Base-by-base conservation (phyloP, 2,888 invertebrate species). In the Melanophora roralis region DNA sequence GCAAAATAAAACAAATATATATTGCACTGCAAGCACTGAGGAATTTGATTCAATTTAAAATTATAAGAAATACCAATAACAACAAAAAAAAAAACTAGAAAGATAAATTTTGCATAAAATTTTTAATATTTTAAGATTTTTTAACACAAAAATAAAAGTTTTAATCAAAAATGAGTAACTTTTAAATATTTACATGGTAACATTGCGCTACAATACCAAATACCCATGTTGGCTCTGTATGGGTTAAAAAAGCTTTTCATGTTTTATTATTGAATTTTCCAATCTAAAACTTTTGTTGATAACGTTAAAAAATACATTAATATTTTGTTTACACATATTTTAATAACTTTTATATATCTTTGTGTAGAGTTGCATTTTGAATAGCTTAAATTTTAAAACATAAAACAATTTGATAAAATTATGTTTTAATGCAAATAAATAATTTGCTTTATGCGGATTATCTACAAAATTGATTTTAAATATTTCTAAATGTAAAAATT, bases 1-100 rank as follows among this genome's bases (percentile, higher is more conserved):
- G 73, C 3, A 76, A 78, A 68, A 75, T 45, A 82, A 84, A 84
- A 85, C n/a, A 64, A 40, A 65, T 59, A 64, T 69, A 83, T 82
- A 83, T 82, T 86, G 89, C 90, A 89, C 89, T 90, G 90, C 90
- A 90, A 89, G 90, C 90, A 90, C 89, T 89, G 89, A 89, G 90
- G 90, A 89, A 90, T 89, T 90, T 90, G 89, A 89, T 89, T 88
- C 87, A 88, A 89, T 88, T 86, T 86, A 87, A 88, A 86, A 82
- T 80, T 77, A 76, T 78, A 71, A 76, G 62, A 47, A 74, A 75
- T 40, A 67, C 47, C 32, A 49, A 55, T 16, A 51, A 67, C 16
- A 34, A 45, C 83, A 83, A 81, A 75, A 83, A 78, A 83, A 85
- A 78, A 83, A 82, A 76, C 72, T 82, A 83, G 9, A 32, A 69